phyloP scores from a whole-genome alignment of 2,797 vertebrate species.

The Notolabrus celidotus region DNA sequence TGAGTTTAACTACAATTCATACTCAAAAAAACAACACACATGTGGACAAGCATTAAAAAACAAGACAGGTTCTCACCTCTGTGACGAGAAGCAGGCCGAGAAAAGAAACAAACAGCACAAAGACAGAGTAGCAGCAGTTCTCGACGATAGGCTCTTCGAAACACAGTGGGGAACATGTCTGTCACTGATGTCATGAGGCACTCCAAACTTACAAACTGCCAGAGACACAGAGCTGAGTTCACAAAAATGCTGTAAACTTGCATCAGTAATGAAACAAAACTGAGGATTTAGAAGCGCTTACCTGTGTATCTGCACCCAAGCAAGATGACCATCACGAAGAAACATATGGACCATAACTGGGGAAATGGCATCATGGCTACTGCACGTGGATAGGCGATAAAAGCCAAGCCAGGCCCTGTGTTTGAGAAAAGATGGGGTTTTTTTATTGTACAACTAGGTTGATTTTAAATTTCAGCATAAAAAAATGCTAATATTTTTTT shows the following conservation, averaged over 20 bases:
- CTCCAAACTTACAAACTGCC: conserved; percentile 92
- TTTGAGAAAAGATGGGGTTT: not conserved
- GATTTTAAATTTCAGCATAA: not conserved
- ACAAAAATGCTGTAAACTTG: not conserved
- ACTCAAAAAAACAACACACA: conserved; percentile 16
- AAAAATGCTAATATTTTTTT: too few relatives aligned
- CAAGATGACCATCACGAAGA: conserved; percentile 83
- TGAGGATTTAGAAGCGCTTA: conserved; percentile 16
- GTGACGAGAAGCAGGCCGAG: conserved; percentile 90
- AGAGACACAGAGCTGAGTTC: conserved; percentile 11
- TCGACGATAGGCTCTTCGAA: conserved; percentile 85
- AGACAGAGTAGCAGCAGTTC: conserved; percentile 89
- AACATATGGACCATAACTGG: conserved; percentile 81
- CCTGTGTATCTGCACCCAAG: conserved; percentile 81
- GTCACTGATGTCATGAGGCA: conserved; percentile 91
- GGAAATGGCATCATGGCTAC: conserved; percentile 83
- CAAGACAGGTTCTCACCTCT: conserved; percentile 81
- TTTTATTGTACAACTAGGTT: not conserved
- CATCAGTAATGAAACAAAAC: not conserved
- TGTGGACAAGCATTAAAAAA: not conserved
- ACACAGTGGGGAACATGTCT: conserved; percentile 89
- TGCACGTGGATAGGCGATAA: conserved; percentile 81
- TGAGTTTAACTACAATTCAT: conserved; percentile 3
- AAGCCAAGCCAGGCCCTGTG: conserved; percentile 81
- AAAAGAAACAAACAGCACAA: conserved; percentile 86